Base-by-base conservation (phyloP, 2,888 invertebrate genomes). In the Ischnura elegans region DNA sequence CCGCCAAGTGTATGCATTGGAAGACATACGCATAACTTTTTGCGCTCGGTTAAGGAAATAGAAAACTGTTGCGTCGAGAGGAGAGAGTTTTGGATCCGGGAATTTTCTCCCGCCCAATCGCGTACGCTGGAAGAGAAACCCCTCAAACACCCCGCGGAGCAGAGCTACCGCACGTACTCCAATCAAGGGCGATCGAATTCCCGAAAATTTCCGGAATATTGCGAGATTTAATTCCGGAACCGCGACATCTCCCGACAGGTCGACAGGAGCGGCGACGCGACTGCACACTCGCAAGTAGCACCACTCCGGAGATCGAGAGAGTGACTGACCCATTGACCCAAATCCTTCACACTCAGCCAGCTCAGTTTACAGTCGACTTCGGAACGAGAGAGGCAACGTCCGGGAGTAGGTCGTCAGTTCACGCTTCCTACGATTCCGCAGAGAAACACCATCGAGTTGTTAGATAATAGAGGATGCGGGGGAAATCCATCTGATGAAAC, bases 241-340 rank as follows among this genome's bases (percentile, higher is more conserved):
- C 8, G 36, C 76, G 51, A 51, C 87, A 87, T 87, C 87, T 51
- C 25, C 21, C 36, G 87, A 46, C 51, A 87, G 21, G 51, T 42
- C 36, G 87, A 46, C 51, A 87, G 21, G 51, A 87, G 45, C 36
- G 43, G 55, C 47, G 43, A 61, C 90, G 66, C n/a, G 42, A 55
- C 25, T 42, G 43, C 42, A 43, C 13, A n/a, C 43, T 61, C 51
- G 16, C 51, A 1, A 1, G 76, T 25, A 76, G 76, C 36, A 25
- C 90, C 25, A 43, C n/a, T n/a, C n/a, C n/a, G 21, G 43, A 51
- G 51, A 21, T 61, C 25, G 61, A 61, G 61, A 61, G 43, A 90
- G 90, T 90, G 43, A 90, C 25, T 90, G 90, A 90, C 90, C 90
- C n/a, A 66, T n/a, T 90, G 61, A 90, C 90, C 90, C 43, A 61